Evolutionary conservation across 2,797 vertebrate genomes (phyloP).

Genomic region (Serranus cabrilla): DNA sequence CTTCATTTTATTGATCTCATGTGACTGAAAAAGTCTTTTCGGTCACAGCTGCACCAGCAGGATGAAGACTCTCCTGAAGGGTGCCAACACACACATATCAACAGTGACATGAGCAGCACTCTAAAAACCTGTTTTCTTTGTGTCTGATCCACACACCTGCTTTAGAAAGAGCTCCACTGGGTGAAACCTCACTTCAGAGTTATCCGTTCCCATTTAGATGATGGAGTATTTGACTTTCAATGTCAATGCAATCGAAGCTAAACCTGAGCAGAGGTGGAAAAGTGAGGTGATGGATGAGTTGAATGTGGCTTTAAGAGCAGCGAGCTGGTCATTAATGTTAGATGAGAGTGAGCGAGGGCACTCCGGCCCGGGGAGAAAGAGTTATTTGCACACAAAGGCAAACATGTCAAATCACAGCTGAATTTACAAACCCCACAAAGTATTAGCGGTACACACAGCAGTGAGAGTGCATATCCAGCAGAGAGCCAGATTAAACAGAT

Average conservation of each 20-base stretch:
- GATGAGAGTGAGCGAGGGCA: slow-evolving; percentile 33
- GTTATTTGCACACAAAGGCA: slow-evolving; percentile 33
- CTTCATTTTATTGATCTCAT: slow-evolving; percentile 60
- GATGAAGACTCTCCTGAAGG: slow-evolving; percentile 38
- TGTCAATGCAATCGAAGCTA: slow-evolving; percentile 38
- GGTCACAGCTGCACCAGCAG: slow-evolving; percentile 23
- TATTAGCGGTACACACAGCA: slow-evolving; percentile 17
- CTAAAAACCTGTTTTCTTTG: slow-evolving; percentile 8
- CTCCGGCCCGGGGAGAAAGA: slow-evolving; percentile 9
- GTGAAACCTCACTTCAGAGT: slow-evolving; percentile 34
- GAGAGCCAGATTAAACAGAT: slow-evolving; percentile 1
- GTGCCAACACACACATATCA: slow-evolving; percentile 1
- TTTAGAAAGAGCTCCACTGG: slow-evolving; percentile 18
- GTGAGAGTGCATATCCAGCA: not conserved
- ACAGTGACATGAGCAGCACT: slow-evolving; percentile 7
- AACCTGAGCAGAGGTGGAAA: slow-evolving; percentile 33
- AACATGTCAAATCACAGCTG: slow-evolving; percentile 43
- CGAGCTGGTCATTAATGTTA: slow-evolving; percentile 59
- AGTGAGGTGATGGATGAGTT: slow-evolving; percentile 50
- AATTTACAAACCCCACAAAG: slow-evolving; percentile 19
- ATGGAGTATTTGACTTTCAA: slow-evolving; percentile 50
- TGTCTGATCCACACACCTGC: slow-evolving; percentile 8
- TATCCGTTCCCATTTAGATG: slow-evolving; percentile 43
- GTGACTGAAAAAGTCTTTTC: slow-evolving; percentile 52
- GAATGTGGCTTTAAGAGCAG: slow-evolving; percentile 18